Evolutionary conservation across 2,888 invertebrate genomes (phyloP), one percentile per base, ranked within the genome.

Genomic region (Mechanitis mazaeus): DNA sequence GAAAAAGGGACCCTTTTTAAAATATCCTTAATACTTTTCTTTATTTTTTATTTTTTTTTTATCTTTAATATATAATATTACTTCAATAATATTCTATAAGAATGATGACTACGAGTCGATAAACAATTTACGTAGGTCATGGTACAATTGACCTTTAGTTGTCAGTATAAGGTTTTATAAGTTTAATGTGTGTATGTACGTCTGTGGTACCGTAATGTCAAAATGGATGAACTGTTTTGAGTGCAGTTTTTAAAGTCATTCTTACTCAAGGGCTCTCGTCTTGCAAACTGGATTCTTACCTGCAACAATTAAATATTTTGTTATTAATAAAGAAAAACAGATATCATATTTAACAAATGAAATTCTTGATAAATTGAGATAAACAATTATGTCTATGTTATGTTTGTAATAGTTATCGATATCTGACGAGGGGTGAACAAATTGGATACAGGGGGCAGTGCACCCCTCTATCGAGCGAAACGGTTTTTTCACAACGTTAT

Each of bases 231-330:
- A 38, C 7, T 6, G 38, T 38, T 38, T 38, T 2, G 7, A 38
- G 1, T 38, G 7, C 7, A 38, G 2, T 6, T 38, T 7, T 42
- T 11, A 1, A 9, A 9, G 42, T 42, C 1, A 42, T 42, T 42
- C 42, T 42, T 11, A 42, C 42, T 42, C 42, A 42, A 42, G 9
- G 42, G 1, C 9, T 11, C 42, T 33, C 4, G 45, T 33, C 12
- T 33, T 20, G 9, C 45, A 9, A 6, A 3, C n/a, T 46, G n/a
- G 11, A 53, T 62, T 42, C 55, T 63, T 67, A 67, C 67, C 67
- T 67, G 67, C 33, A 67, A 67, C 65, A 67, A 67, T 35, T 45
- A 60, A 61, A 60, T 35, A 20, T 50, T 3, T 50, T 20, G 53
- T 58, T 33, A 46, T 33, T 12, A 46, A 46, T 9, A 45, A 28